A percentile compares a stretch with the other conserved stretches of the same genome.
phyloP scores from a whole-genome alignment of 2,888 invertebrate species.

The Glaucopsyche alexis region DNA sequence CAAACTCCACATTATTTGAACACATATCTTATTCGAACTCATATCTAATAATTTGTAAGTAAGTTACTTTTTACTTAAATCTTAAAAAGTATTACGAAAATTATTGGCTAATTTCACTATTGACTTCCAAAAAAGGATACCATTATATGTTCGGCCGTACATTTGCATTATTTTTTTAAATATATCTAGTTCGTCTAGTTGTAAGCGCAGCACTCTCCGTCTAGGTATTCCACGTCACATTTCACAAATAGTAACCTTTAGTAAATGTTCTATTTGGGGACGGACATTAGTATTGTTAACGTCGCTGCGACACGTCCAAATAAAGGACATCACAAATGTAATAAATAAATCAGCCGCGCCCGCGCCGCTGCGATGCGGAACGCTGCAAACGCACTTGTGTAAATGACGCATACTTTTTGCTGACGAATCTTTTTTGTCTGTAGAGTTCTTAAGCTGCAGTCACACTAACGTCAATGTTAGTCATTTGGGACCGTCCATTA shows the following conservation, averaged over 20 bases:
- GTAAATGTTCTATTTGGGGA: constrained; percentile 24
- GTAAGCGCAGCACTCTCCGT: not conserved
- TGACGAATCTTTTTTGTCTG: not conserved
- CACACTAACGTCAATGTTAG: no score
- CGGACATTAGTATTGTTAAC: constrained; percentile 32
- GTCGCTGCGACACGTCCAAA: constrained; percentile 35
- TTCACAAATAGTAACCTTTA: constrained; percentile 29
- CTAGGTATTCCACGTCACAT: constrained; percentile 25
- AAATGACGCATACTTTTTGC: constrained; percentile 26
- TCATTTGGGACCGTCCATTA: not conserved
- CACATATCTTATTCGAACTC: no score
- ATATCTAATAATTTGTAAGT: no score
- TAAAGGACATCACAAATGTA: constrained; percentile 39
- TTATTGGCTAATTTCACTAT: no score
- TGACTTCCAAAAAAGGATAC: no score
- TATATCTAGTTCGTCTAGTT: not conserved
- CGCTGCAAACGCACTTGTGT: constrained; percentile 20
- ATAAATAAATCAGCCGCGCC: constrained; percentile 42
- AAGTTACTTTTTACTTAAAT: no score
- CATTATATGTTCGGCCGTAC: no score
- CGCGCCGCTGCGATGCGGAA: constrained; percentile 40
- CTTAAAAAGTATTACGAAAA: no score
- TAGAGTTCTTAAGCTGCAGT: no score
- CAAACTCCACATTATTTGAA: no score
- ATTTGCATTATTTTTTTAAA: not conserved